phyloP scores from a whole-genome alignment of 1,140 invertebrate species.

The Macrobrachium rosenbergii region DNA sequence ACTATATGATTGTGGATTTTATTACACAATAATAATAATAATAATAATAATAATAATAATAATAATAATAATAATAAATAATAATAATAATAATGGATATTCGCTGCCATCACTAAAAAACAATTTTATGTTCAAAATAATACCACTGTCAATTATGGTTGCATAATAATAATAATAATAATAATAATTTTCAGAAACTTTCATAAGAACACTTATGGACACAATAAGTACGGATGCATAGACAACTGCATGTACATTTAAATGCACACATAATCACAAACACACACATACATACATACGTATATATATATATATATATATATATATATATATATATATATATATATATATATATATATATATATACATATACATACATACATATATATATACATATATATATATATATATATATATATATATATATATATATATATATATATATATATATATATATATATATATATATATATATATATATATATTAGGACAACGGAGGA shows the following conservation, averaged over 20 bases:
- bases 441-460: conserved; percentile 34
- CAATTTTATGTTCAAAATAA: no score
- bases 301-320: conserved; percentile 26
- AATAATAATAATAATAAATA: no score
- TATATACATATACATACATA: conserved; percentile 16
- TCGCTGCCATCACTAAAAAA: no score
- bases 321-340: conserved; percentile 43
- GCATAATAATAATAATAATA: neutral
- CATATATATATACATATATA: conserved; percentile 17
- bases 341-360: conserved; percentile 35
- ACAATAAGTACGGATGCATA: neutral
- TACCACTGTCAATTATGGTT: no score
- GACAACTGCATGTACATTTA: neutral
- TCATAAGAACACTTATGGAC: no score
- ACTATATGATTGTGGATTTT: no score
- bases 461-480: conserved; percentile 23
- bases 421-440: conserved; percentile 22
- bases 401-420: conserved; percentile 38
- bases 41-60: no score
- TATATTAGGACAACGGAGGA: neutral
- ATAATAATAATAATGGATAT: no score
- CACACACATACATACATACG: neutral
- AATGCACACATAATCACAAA: neutral
- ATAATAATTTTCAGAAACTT: neutral
- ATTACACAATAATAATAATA: no score